A percentile compares a stretch with the other conserved stretches of the same genome.
Evolutionary conservation across 2,113 vertebrate genomes (phyloP).

Genomic region (Budorcas taxicolor): DNA sequence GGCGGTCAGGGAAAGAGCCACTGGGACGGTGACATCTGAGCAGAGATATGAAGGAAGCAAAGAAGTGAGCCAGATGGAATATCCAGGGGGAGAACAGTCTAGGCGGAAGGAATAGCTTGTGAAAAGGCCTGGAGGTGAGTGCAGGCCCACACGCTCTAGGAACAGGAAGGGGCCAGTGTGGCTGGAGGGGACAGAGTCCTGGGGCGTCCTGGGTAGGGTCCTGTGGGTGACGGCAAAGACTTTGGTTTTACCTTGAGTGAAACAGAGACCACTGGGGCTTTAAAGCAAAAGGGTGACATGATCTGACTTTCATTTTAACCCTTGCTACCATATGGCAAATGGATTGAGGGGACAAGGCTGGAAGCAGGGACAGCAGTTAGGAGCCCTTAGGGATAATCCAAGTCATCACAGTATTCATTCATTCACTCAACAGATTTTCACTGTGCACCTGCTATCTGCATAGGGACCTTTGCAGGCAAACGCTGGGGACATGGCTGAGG

Average conservation of each 20-base stretch:
- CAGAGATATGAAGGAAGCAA: neutral
- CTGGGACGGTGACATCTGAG: neutral
- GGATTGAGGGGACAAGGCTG: neutral
- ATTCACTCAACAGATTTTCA: neutral
- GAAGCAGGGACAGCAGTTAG: neutral
- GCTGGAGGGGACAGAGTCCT: neutral
- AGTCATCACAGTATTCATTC: neutral
- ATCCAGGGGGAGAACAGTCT: too few species aligned
- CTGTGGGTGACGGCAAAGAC: neutral
- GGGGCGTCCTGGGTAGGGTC: neutral
- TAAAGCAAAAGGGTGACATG: neutral
- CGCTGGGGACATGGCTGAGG: neutral
- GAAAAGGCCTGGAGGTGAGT: neutral
- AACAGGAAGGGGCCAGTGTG: neutral
- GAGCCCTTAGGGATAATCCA: neutral
- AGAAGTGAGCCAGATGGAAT: neutral
- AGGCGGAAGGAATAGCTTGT: neutral
- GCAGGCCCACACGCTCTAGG: fast-evolving
- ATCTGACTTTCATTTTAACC: neutral
- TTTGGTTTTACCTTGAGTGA: neutral
- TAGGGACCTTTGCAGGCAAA: neutral
- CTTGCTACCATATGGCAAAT: neutral
- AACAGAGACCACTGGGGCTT: neutral
- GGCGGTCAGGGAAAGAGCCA: neutral
- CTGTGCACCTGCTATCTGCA: neutral